Evolutionary conservation across 1,140 invertebrate species (phyloP), one percentile per base, ranked within the genome.

Genomic region (Hyles vespertilio): DNA sequence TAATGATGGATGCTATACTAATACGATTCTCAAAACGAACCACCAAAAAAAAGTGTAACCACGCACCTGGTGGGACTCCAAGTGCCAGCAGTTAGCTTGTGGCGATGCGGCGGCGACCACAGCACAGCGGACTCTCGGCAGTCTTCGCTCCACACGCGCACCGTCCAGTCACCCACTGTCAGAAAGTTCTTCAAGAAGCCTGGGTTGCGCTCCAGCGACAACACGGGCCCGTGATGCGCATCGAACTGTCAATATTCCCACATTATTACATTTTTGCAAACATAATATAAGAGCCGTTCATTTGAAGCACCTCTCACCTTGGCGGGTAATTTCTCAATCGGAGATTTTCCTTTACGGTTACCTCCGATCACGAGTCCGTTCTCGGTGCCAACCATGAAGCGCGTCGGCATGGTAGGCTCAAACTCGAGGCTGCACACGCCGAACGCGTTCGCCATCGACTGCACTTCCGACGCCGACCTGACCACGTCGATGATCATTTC

Each of bases 81-180:
- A 33, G 92, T 93, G 3, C 95, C 97, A 72, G 93, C 92, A 0
- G 95, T 96, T 50, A 95, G 70, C 68, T 92, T 91, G 11, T 93
- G 91, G 36, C 91, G 91, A 65, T 93, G 93, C 65, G 90, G 95
- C 90, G 94, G 94, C 46, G 96, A 97, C 95, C 95, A 97, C 71
- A 97, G 92, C 44, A 98, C 95, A 10, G 95, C 93, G 52, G 95
- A 96, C 78, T 97, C 96, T 58, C 93, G 92, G 74, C 96, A 96
- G 74, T 98, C 97, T 87, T 98, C 97, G 0, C 96, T 95, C 95
- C 96, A 98, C 66, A 98, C 94, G 72, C 94, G 92, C 2, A 94
- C 93, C 43, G 94, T 96, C 94, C 96, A 98, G 87, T 98, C 96
- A 2, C 96, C 96, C 49, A 97, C 93, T 3, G 96, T 95, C 9